Percentiles rank a stretch among this genome's conserved stretches.
Conservation (phyloP, 2,797 vertebrate genomes). For the Lerista edwardsae region DNA sequence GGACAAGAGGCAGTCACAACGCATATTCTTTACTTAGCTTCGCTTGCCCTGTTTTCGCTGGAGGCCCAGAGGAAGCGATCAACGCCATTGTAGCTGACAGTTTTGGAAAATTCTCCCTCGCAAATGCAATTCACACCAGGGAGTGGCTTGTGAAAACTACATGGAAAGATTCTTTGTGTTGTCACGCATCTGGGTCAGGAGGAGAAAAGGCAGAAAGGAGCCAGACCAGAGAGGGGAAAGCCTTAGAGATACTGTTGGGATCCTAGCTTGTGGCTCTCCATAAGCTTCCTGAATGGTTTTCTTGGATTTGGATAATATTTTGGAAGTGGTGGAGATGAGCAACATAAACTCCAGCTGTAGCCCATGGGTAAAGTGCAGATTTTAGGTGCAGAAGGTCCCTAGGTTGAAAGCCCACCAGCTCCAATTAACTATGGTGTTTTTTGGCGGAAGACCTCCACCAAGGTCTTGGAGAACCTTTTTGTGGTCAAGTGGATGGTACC, state of each 20-base stretch:
- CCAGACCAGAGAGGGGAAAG: no score
- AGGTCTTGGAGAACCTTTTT: background rate
- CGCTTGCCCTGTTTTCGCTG: background rate
- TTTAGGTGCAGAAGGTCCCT: background rate
- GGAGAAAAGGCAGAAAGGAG: no score
- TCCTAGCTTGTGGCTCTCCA: no score
- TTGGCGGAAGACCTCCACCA: background rate
- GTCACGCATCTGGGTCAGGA: no score
- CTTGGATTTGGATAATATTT: no score
- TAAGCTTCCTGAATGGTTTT: no score
- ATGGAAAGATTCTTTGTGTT: background rate
- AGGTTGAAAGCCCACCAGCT: background rate
- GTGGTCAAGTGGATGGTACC: background rate
- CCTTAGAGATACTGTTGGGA: no score
- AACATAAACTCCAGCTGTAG: no score
- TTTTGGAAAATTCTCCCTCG: slow-evolving; percentile 4
- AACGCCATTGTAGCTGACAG: background rate
- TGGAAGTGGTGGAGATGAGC: no score
- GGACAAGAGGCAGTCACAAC: background rate
- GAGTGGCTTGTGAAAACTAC: background rate
- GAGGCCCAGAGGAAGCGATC: background rate
- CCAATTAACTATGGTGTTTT: no score
- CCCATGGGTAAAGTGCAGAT: no score
- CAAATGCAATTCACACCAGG: background rate
- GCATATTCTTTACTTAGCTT: slow-evolving; percentile 20